Percentiles rank a stretch among this genome's conserved stretches.
phyloP scores from a whole-genome alignment of 2,797 vertebrate genomes.

The Sebastes alutus region DNA sequence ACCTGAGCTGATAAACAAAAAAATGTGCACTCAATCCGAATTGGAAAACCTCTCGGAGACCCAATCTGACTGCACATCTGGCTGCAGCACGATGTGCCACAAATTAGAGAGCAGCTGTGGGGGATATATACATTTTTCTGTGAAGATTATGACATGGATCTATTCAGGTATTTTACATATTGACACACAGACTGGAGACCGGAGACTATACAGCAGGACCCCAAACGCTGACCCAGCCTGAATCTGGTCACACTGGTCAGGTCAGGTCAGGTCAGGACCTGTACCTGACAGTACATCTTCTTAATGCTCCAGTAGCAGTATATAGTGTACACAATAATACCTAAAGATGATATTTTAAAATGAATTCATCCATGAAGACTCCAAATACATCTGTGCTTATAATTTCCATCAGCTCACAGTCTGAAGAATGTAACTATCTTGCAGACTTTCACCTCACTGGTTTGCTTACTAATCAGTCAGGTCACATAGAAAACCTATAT shows the following conservation, averaged over 20 bases:
- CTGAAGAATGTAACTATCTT: neutral
- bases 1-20: neutral
- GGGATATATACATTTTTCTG: neutral
- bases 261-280: neutral
- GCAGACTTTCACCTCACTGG: neutral
- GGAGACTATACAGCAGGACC: neutral
- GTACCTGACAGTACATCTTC: neutral
- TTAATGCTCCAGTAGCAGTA: neutral
- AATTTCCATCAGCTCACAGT: neutral
- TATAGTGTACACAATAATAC: neutral
- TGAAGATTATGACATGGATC: too few species aligned
- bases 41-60: neutral
- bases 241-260: neutral
- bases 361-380: neutral
- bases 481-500: constrained; percentile 1
- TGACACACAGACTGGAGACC: neutral
- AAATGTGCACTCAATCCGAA: neutral
- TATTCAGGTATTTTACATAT: too few species aligned
- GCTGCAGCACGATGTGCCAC: neutral
- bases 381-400: neutral
- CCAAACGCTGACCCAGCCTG: neutral
- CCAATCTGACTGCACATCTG: neutral
- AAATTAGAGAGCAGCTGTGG: neutral
- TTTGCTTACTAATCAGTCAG: neutral
- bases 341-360: neutral